These are phyloP conservation scores for Athalia cordata DNA, from an alignment of 2,888 invertebrate genomes.

Conservation along the genomic window DNA sequence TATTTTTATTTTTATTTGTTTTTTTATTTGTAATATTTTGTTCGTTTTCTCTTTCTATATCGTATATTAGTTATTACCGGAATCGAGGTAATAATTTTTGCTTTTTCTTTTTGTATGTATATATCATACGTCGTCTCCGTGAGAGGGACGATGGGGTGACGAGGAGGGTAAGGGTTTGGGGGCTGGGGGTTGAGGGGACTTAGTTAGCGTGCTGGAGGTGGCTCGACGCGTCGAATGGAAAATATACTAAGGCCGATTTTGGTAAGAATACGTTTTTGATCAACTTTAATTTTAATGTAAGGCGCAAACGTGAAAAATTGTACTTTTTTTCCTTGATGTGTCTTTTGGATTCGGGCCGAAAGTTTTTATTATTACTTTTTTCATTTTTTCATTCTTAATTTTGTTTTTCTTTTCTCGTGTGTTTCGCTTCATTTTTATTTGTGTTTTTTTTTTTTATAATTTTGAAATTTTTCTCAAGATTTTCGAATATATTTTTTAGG, in stretches of 20 bases:
- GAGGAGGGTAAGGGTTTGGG: not conserved
- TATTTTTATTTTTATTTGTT: constrained; percentile 7
- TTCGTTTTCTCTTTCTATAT: constrained; percentile 51
- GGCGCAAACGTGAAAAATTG: constrained; percentile 73
- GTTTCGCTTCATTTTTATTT: constrained; percentile 59
- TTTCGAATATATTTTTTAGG: constrained; percentile 29
- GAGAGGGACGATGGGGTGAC: too few species aligned
- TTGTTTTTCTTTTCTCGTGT: constrained; percentile 57
- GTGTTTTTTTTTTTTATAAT: constrained; percentile 39
- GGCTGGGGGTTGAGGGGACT: not conserved
- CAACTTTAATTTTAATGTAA: constrained; percentile 73
- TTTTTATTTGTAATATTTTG: constrained; percentile 29
- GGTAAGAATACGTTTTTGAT: constrained; percentile 72
- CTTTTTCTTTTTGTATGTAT: constrained; percentile 11
- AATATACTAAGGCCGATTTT: constrained; percentile 73
- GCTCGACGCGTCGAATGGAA: constrained; percentile 64
- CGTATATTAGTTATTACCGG: not conserved
- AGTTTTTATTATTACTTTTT: constrained; percentile 55
- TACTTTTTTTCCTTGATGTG: constrained; percentile 73
- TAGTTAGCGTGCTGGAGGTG: constrained; percentile 45
- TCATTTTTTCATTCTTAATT: constrained; percentile 39
- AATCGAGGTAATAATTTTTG: not conserved
- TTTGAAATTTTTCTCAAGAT: constrained; percentile 51
- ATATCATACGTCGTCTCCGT: not conserved
- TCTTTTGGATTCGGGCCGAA: constrained; percentile 72